phyloP scores from a whole-genome alignment of 2,888 invertebrate species.

The Tachina fera region DNA sequence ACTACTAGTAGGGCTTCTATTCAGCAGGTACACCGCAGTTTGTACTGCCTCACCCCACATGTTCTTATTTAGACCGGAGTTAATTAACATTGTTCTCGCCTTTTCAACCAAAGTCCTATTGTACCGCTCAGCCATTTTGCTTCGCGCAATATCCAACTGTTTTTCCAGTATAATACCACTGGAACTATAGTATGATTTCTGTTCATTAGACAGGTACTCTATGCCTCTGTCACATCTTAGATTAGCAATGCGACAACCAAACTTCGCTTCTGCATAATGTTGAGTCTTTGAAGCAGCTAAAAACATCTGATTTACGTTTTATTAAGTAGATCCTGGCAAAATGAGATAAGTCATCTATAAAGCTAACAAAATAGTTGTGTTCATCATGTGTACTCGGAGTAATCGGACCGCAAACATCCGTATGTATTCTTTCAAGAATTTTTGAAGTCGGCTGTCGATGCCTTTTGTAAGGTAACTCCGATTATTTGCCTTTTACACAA shows the following conservation, averaged over 20 bases:
- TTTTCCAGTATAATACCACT: conserved; percentile 45
- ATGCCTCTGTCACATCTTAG: conserved; percentile 36
- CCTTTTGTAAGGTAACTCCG: background rate
- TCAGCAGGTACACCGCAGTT: conserved; percentile 3
- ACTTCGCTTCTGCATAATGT: conserved; percentile 7
- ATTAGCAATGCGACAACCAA: background rate
- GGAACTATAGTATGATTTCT: background rate
- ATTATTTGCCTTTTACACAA: conserved; percentile 1
- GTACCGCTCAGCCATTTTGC: too few species aligned
- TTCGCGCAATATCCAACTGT: conserved; percentile 33
- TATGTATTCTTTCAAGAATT: background rate
- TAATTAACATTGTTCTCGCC: too few species aligned
- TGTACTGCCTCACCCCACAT: too few species aligned
- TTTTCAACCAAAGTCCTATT: too few species aligned
- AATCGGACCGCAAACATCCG: background rate
- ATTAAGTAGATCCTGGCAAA: conserved; percentile 7
- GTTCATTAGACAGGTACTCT: too few species aligned
- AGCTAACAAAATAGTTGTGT: background rate
- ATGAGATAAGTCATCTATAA: conserved; percentile 1
- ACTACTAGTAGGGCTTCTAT: conserved; percentile 12
- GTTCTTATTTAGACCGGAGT: too few species aligned
- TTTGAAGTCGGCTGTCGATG: background rate
- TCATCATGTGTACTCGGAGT: conserved; percentile 1
- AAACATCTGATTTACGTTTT: conserved; percentile 32
- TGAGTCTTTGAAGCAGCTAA: conserved; percentile 56